A percentile compares a stretch with the other conserved stretches of the same genome.
Conservation (phyloP, 2,797 vertebrate species). For the Hypotaenidia okinawae region DNA sequence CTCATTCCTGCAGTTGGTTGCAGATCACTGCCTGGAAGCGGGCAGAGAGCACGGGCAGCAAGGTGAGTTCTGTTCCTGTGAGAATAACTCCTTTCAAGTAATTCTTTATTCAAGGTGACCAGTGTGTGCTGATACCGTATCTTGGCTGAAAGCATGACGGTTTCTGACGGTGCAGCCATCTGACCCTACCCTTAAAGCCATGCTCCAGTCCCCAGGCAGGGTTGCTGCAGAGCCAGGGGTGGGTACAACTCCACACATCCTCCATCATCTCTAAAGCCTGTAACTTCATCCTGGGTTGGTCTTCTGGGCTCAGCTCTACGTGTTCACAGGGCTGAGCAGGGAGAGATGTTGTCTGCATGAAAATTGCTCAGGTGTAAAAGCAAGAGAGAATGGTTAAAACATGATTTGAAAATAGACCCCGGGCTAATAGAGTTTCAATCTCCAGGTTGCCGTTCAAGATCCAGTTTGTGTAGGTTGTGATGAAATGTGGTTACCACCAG, state of each 20-base stretch:
- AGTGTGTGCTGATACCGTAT: background rate
- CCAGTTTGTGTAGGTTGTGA: background rate
- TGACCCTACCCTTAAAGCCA: background rate
- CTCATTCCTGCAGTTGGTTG: background rate
- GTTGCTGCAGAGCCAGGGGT: background rate
- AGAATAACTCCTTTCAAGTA: constrained; percentile 35
- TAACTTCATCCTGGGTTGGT: background rate
- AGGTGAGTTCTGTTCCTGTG: constrained; percentile 2
- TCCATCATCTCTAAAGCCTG: background rate
- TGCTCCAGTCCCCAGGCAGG: background rate
- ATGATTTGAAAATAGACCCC: background rate
- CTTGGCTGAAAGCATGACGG: background rate
- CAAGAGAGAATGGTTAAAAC: background rate
- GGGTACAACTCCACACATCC: background rate
- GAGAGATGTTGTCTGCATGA: background rate
- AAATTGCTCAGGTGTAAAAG: background rate
- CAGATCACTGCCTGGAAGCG: constrained; percentile 19
- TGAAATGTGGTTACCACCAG: constrained; percentile 25
- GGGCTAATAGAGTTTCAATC: background rate
- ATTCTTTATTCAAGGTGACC: constrained; percentile 52
- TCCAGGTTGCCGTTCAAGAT: background rate
- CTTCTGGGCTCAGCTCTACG: background rate
- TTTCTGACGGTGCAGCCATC: background rate
- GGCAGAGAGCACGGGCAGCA: background rate
- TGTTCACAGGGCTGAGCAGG: background rate